A percentile compares a stretch with the other conserved stretches of the same genome.
These are phyloP conservation scores for Podabrus alpinus DNA, from an alignment of 2,888 invertebrate species.

Conservation along the genomic window DNA sequence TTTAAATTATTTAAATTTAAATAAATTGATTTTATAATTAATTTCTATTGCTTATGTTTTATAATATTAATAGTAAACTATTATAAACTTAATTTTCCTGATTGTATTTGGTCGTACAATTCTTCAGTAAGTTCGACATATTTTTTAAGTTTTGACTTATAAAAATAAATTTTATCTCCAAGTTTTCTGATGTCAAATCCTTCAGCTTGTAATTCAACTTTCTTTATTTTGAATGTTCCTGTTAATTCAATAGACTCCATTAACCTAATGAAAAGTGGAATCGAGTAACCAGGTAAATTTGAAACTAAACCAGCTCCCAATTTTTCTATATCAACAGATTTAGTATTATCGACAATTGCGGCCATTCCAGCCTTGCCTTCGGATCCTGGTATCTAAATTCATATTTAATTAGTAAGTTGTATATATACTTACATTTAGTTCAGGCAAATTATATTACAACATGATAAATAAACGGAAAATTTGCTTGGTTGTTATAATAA, in stretches of 20 bases:
- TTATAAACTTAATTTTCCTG: slow-evolving; percentile 32
- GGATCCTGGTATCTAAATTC: slow-evolving; percentile 68
- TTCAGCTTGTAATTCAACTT: slow-evolving; percentile 81
- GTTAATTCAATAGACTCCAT: slow-evolving; percentile 78
- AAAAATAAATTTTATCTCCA: slow-evolving; percentile 76
- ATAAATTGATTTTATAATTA: too few species aligned
- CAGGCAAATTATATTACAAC: too few species aligned
- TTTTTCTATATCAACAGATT: slow-evolving; percentile 61
- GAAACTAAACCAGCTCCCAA: slow-evolving; percentile 70
- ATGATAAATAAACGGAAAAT: too few species aligned
- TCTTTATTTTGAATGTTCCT: slow-evolving; percentile 92
- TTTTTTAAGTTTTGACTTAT: slow-evolving; percentile 40
- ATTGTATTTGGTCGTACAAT: slow-evolving; percentile 45
- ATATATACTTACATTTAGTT: too few species aligned
- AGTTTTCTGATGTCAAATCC: slow-evolving; percentile 78
- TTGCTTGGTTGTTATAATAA: too few species aligned
- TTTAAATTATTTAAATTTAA: too few species aligned
- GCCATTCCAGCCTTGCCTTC: slow-evolving; percentile 95
- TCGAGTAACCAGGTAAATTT: slow-evolving; percentile 81
- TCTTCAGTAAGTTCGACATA: slow-evolving; percentile 44
- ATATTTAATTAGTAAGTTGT: background rate
- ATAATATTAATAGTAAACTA: too few species aligned
- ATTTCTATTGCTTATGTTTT: too few species aligned
- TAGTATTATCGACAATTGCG: slow-evolving; percentile 75
- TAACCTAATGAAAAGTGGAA: slow-evolving; percentile 86